Evolutionary conservation across 2,113 vertebrate species (phyloP), one percentile per base, ranked within the genome.

Genomic region (Henicopernis longicauda): DNA sequence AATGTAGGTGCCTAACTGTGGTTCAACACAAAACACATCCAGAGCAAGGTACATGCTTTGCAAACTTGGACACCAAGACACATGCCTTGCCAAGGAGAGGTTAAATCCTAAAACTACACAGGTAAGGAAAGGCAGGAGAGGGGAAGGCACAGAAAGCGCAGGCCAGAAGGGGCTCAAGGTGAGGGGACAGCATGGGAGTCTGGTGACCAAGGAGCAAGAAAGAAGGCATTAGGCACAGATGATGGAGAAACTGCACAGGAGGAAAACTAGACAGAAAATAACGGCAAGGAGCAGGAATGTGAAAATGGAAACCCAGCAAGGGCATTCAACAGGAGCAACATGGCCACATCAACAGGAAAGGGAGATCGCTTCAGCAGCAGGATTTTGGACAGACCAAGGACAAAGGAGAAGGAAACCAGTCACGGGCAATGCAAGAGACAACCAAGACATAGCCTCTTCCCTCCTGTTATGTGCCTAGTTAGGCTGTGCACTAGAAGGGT

Each of bases 341-440:
- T 2, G 38, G 55, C 31, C 57, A 91, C 57, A 52, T 15, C 66
- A 66, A 57, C 9, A 22, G 36, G 52, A 93, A 89, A 8, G 25
- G 36, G 34, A 84, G 52, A 71, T 27, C 42, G 31, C 65, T 66
- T 89, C 73, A 93, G 78, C 70, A 87, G 86, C 70, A 93, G 81
- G 34, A 42, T n/a, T 87, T 62, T 66, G 42, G 74, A 82, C 71
- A 73, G 23, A 85, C 45, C 58, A 73, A 73, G 29, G 78, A 79
- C 80, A 86, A 87, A 81, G 26, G 29, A 72, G 59, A 84, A 86
- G 26, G 38, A 88, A 89, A 65, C 25, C 19, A 44, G 22, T 47
- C 83, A 82, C 1, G 20, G 73, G 76, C 70, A 85, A 81, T 5
- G 63, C 70, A 79, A 88, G 54, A 93, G 54, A 58, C 71, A 86